A percentile compares a stretch with the other conserved stretches of the same genome.
Conservation (phyloP, 1,140 invertebrate genomes). For the Drosophila sechellia region DNA sequence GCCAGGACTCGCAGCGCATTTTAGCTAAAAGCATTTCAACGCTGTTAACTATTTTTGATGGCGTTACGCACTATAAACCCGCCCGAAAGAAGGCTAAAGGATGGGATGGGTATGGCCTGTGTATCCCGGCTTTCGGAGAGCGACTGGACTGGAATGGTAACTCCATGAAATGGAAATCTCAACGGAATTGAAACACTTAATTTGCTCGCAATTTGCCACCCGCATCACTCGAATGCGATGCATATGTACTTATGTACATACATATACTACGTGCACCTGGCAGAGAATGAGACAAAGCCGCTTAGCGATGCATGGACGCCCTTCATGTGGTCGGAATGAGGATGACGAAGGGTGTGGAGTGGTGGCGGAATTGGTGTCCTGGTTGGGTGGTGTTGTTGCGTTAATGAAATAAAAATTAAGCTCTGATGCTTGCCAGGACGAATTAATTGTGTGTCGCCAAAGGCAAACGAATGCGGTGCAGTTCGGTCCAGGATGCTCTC, state of each 20-base stretch:
- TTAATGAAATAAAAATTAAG: conserved; percentile 72
- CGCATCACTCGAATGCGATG: conserved; percentile 9
- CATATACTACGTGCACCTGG: conserved; percentile 42
- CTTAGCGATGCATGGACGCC: conserved; percentile 31
- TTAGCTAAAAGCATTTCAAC: conserved; percentile 79
- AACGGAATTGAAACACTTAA: conserved; percentile 48
- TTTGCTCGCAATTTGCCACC: conserved; percentile 27
- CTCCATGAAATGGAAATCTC: conserved; percentile 40
- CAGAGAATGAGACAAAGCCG: conserved; percentile 70
- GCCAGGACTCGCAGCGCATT: conserved; percentile 47
- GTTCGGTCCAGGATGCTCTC: conserved; percentile 4
- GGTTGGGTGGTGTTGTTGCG: conserved; percentile 1
- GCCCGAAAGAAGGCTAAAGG: conserved; percentile 6
- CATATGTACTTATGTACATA: conserved; percentile 14
- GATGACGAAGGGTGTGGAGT: background rate
- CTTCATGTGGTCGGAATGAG: conserved; percentile 6
- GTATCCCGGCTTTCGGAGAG: background rate
- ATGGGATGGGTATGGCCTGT: background rate
- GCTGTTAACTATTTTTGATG: conserved; percentile 78
- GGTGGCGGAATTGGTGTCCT: no score
- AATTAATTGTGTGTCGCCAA: conserved; percentile 68
- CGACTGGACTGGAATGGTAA: background rate
- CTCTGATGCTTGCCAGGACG: conserved; percentile 26
- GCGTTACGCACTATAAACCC: conserved; percentile 73
- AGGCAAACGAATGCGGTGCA: conserved; percentile 1